phyloP scores from a whole-genome alignment of 37 sponge, comb jelly and placozoan species.

The Agelas oroides region DNA sequence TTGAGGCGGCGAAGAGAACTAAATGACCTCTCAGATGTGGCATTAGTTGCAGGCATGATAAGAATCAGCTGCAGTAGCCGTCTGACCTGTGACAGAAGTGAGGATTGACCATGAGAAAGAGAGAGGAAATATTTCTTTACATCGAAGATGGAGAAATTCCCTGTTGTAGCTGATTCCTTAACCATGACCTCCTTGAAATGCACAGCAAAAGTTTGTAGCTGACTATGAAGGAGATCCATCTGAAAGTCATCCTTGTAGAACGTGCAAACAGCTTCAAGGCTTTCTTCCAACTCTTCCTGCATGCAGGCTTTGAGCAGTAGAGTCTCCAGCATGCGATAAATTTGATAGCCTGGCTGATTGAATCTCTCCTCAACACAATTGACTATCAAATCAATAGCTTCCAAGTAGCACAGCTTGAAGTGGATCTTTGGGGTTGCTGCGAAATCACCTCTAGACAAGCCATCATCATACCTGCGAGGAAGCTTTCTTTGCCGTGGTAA shows the following conservation, averaged over 20 bases:
- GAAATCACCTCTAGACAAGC: slow-evolving; percentile 15
- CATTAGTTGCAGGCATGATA: too few relatives aligned
- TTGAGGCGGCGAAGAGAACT: too few relatives aligned
- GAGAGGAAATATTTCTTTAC: too few relatives aligned
- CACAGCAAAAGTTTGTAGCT: slow-evolving; percentile 29
- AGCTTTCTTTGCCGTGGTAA: slow-evolving; percentile 7
- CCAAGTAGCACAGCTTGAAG: slow-evolving; percentile 12
- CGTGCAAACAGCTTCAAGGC: slow-evolving; percentile 9
- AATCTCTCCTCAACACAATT: slow-evolving; percentile 14
- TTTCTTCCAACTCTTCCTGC: not conserved
- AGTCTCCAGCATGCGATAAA: slow-evolving; percentile 26
- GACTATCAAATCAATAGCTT: slow-evolving; percentile 6
- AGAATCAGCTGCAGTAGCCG: too few relatives aligned
- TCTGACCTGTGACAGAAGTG: too few relatives aligned
- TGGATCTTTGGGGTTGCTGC: not conserved
- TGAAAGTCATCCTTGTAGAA: slow-evolving; percentile 46
- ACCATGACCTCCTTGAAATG: too few relatives aligned
- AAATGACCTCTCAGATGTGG: too few relatives aligned
- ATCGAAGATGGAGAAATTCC: too few relatives aligned
- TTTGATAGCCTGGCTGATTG: slow-evolving; percentile 22
- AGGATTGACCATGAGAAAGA: too few relatives aligned
- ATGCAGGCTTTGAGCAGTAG: slow-evolving; percentile 23
- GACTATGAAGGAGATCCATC: not conserved
- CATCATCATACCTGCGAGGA: slow-evolving; percentile 30
- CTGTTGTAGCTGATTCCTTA: too few relatives aligned